Evolutionary conservation across 2,797 vertebrate genomes (phyloP).

Genomic region (Aplochiton taeniatus): DNA sequence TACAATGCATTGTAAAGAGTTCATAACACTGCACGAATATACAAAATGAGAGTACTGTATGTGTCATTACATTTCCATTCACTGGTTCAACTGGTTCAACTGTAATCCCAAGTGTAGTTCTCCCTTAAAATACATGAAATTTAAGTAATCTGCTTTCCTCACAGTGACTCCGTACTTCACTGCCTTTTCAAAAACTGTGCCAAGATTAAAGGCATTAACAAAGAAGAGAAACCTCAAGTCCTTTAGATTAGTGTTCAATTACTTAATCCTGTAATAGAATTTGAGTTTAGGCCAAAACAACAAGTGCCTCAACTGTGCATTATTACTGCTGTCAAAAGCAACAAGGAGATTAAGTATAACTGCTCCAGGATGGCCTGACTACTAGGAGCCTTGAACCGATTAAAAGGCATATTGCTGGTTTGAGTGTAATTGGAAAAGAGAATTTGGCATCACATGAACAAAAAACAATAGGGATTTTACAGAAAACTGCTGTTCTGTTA

Average conservation of each 20-base stretch:
- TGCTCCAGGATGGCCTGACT: constrained; percentile 13
- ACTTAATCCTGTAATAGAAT: constrained; percentile 78
- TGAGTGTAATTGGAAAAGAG: constrained; percentile 45
- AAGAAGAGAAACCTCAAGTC: constrained; percentile 71
- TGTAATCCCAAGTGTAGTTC: constrained; percentile 71
- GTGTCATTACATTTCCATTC: constrained; percentile 67
- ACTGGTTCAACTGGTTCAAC: constrained; percentile 62
- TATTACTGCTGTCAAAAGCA: constrained; percentile 59
- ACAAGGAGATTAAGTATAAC: constrained; percentile 23
- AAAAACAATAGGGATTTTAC: constrained; percentile 17
- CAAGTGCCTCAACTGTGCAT: constrained; percentile 62
- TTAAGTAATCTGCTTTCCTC: constrained; percentile 74
- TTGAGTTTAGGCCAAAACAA: constrained; percentile 69
- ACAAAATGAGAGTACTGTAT: constrained; percentile 44
- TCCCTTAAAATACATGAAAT: constrained; percentile 69
- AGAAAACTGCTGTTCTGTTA: constrained; percentile 20
- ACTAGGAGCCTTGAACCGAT: constrained; percentile 35
- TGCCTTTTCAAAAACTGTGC: constrained; percentile 65
- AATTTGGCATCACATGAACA: constrained; percentile 21
- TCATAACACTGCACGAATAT: constrained; percentile 31
- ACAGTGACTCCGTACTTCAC: constrained; percentile 60
- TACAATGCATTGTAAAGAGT: constrained; percentile 9
- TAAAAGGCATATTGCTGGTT: constrained; percentile 47
- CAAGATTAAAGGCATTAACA: constrained; percentile 78
- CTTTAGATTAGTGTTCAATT: constrained; percentile 77